Evolutionary conservation across 2,888 invertebrate genomes (phyloP).

Genomic region (Micropterix aruncella): DNA sequence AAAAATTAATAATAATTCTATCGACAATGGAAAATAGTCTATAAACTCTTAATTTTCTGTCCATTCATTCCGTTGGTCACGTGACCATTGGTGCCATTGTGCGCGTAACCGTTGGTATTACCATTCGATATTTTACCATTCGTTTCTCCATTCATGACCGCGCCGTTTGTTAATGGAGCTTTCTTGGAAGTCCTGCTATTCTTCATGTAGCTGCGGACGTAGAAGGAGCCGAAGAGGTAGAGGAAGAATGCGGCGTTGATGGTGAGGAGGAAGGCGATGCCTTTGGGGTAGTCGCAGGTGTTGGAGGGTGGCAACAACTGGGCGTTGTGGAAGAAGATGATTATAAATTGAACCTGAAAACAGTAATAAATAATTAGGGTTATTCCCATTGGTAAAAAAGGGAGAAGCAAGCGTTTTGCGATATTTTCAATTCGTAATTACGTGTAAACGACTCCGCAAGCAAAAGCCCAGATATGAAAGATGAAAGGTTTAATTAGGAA

Average conservation of each 20-base stretch:
- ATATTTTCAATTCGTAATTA: too few relatives aligned
- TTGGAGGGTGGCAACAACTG: constrained; percentile 43
- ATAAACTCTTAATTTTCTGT: neutral
- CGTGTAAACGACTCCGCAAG: too few relatives aligned
- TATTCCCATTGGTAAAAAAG: too few relatives aligned
- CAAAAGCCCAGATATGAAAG: too few relatives aligned
- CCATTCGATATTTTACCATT: constrained; percentile 4
- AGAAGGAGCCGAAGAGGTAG: constrained; percentile 68
- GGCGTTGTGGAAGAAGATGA: constrained; percentile 58
- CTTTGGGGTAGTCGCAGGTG: constrained; percentile 58
- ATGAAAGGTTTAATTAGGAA: too few relatives aligned
- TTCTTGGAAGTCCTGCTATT: constrained; percentile 4
- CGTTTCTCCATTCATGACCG: constrained; percentile 3
- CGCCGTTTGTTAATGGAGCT: constrained; percentile 3
- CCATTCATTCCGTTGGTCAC: neutral
- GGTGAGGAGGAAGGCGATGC: constrained; percentile 48
- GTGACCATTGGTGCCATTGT: constrained; percentile 1
- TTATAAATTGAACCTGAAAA: constrained; percentile 55
- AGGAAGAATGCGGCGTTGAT: constrained; percentile 57
- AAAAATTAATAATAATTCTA: too few relatives aligned
- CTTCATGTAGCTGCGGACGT: constrained; percentile 49
- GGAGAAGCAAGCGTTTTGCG: too few relatives aligned
- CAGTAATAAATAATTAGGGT: too few relatives aligned
- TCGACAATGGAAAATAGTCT: too few relatives aligned
- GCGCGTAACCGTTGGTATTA: neutral